These are phyloP conservation scores for Bombus affinis DNA, from an alignment of 1,140 invertebrate genomes.

Conservation along the genomic window DNA sequence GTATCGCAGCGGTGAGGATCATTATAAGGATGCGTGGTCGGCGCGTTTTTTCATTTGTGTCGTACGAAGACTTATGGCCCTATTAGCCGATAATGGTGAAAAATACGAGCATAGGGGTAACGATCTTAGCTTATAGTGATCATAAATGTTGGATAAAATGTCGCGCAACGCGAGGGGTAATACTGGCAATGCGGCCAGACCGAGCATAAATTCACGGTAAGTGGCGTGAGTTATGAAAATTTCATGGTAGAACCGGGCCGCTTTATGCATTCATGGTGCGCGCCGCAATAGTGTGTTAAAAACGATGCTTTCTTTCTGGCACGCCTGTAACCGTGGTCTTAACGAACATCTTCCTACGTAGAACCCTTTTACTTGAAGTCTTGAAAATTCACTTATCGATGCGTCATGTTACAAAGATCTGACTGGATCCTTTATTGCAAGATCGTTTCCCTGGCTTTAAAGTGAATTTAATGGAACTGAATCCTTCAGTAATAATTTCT, in stretches of 20 bases:
- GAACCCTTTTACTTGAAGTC: background rate
- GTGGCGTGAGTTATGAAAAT: conserved; percentile 71
- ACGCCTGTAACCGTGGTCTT: too few relatives aligned
- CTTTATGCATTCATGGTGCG: conserved; percentile 61
- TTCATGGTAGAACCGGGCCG: conserved; percentile 58
- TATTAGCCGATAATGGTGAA: conserved; percentile 73
- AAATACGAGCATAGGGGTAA: conserved; percentile 66
- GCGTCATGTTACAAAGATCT: background rate
- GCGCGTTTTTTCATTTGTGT: conserved; percentile 70
- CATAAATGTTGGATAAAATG: conserved; percentile 73
- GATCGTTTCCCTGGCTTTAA: background rate
- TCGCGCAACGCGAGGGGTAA: conserved; percentile 55
- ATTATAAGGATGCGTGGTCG: conserved; percentile 46
- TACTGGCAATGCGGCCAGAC: conserved; percentile 47
- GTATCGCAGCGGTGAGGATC: conserved; percentile 29
- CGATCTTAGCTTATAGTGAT: conserved; percentile 71
- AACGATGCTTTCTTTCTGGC: conserved; percentile 36
- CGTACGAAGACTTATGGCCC: conserved; percentile 63
- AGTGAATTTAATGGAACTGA: background rate
- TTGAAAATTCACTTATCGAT: background rate
- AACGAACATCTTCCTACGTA: background rate
- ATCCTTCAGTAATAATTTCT: background rate
- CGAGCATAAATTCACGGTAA: conserved; percentile 63
- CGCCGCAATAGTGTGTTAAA: conserved; percentile 55
- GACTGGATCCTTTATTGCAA: background rate